These are phyloP conservation scores for Dinothrombium tinctorium DNA, from an alignment of 1,140 invertebrate genomes.

Conservation along the genomic window DNA sequence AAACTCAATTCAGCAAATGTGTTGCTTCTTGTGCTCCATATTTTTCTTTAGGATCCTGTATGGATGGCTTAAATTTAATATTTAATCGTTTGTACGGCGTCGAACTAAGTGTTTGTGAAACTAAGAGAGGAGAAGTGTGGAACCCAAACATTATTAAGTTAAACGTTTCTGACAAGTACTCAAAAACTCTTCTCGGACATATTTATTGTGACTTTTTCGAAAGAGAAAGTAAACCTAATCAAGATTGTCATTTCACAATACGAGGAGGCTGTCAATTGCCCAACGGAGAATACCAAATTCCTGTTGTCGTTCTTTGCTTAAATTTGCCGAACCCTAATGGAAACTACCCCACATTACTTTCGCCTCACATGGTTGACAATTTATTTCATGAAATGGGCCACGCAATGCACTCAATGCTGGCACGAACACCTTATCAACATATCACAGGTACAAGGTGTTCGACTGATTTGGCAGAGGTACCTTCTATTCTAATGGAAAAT, in stretches of 20 bases:
- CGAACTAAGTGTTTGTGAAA: slow-evolving; percentile 38
- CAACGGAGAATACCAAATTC: slow-evolving; percentile 32
- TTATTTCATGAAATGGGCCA: slow-evolving; percentile 98
- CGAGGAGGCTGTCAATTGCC: slow-evolving; percentile 55
- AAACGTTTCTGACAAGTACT: slow-evolving; percentile 40
- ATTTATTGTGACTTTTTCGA: slow-evolving; percentile 97
- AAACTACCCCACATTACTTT: slow-evolving; percentile 44
- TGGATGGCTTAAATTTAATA: slow-evolving; percentile 77
- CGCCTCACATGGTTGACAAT: slow-evolving; percentile 67
- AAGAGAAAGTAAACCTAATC: slow-evolving; percentile 61
- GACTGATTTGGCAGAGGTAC: slow-evolving; percentile 95
- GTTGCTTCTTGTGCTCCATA: slow-evolving; percentile 48
- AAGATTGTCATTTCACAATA: slow-evolving; percentile 98
- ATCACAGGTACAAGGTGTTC: slow-evolving; percentile 86
- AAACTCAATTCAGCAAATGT: slow-evolving; percentile 15
- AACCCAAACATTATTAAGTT: slow-evolving; percentile 64
- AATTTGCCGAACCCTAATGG: slow-evolving; percentile 42
- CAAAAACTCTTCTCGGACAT: slow-evolving; percentile 56
- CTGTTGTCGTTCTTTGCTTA: slow-evolving; percentile 70
- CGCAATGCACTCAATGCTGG: slow-evolving; percentile 96
- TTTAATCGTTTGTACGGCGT: slow-evolving; percentile 57
- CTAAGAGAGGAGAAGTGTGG: slow-evolving; percentile 58
- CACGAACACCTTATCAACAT: slow-evolving; percentile 80
- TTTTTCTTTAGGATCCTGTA: slow-evolving; percentile 78
- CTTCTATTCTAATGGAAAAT: slow-evolving; percentile 93